Evolutionary conservation across 2,888 invertebrate genomes (phyloP).

Genomic region (Napeogenes inachia): DNA sequence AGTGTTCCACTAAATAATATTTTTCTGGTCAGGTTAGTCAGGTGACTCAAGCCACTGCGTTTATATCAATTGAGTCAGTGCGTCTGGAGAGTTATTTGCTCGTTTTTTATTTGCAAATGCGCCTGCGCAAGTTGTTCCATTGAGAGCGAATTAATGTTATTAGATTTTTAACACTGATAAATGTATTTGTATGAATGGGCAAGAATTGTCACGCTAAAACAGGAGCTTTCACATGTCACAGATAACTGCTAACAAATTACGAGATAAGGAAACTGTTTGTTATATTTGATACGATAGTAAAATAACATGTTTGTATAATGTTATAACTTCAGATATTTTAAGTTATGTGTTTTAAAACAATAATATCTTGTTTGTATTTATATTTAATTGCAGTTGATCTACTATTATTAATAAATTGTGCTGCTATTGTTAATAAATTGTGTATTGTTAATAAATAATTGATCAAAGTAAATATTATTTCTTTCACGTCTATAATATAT

Average conservation of each 20-base stretch:
- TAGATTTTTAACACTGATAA: neutral
- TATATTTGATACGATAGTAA: neutral
- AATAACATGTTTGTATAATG: neutral
- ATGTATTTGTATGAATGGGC: neutral
- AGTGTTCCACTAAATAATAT: neutral
- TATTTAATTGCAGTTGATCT: too few relatives aligned
- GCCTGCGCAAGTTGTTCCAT: slow-evolving; percentile 5
- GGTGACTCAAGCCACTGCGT: slow-evolving; percentile 1
- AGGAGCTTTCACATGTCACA: neutral
- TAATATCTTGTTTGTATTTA: too few relatives aligned
- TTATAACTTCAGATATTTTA: too few relatives aligned
- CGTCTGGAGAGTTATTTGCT: slow-evolving; percentile 2
- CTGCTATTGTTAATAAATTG: too few relatives aligned
- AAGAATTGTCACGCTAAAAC: neutral
- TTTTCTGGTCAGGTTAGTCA: neutral
- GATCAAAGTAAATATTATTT: too few relatives aligned
- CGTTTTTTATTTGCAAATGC: slow-evolving; percentile 5
- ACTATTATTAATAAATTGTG: too few relatives aligned
- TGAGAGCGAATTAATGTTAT: slow-evolving; percentile 4
- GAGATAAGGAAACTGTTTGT: neutral
- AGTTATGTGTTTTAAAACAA: too few relatives aligned
- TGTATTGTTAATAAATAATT: too few relatives aligned
- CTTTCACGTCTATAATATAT: too few relatives aligned
- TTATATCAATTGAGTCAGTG: slow-evolving; percentile 1
- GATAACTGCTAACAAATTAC: neutral